phyloP scores from a whole-genome alignment of 2,113 vertebrate species.

The Ictidomys tridecemlineatus region DNA sequence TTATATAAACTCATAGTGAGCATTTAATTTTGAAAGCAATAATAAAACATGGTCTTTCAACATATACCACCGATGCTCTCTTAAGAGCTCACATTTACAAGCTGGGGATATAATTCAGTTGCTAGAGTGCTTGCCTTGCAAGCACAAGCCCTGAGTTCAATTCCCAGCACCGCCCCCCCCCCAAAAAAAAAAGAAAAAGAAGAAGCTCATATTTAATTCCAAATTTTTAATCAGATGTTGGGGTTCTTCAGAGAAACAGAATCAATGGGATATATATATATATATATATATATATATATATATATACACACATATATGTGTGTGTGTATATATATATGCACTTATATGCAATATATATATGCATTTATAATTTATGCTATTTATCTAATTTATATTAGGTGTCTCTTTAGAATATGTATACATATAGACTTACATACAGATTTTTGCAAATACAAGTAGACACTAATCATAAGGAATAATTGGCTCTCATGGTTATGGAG shows the following conservation, averaged over 20 bases:
- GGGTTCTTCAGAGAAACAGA: background rate
- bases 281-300: background rate
- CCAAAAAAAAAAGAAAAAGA: no score
- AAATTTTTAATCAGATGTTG: background rate
- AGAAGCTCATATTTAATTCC: background rate
- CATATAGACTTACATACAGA: background rate
- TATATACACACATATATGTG: no score
- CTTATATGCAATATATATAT: background rate
- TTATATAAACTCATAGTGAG: background rate
- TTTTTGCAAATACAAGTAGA: background rate
- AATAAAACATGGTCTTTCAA: background rate
- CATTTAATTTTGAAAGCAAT: constrained; percentile 1
- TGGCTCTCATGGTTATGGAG: background rate
- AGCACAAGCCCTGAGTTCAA: no score
- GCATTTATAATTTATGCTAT: background rate
- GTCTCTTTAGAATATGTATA: no score
- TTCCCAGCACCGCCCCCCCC: no score
- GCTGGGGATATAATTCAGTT: no score
- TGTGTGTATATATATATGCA: background rate
- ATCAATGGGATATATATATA: background rate
- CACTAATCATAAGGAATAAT: background rate
- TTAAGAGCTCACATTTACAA: background rate
- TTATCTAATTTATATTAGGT: no score
- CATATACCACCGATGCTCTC: no score
- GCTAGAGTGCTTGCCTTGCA: no score